Conservation (phyloP, 2,888 invertebrate species). For the Smittia aterrima region DNA sequence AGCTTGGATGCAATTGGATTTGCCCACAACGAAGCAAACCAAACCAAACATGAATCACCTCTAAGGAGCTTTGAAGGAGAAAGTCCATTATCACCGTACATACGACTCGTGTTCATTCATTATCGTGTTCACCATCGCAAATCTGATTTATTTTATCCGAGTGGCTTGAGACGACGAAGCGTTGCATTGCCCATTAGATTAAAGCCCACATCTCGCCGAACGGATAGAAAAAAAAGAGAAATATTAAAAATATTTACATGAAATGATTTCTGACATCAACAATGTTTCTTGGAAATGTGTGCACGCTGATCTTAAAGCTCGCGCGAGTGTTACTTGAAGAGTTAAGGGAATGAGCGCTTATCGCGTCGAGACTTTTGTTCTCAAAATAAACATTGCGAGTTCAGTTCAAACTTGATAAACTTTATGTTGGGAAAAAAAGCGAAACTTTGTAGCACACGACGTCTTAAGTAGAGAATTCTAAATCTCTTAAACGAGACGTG, state of each 20-base stretch:
- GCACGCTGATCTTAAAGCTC: not conserved
- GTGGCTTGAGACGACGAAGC: constrained; percentile 6
- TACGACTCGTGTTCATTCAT: constrained; percentile 15
- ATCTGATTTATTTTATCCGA: constrained; percentile 39
- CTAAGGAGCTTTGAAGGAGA: constrained; percentile 14
- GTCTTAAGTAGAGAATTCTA: no score
- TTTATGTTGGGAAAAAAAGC: not conserved
- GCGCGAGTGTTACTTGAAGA: not conserved
- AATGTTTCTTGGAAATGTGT: constrained; percentile 19
- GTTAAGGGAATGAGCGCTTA: not conserved
- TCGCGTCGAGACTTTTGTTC: constrained; percentile 9
- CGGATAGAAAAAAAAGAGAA: not conserved
- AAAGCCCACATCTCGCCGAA: constrained; percentile 19
- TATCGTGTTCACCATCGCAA: constrained; percentile 39
- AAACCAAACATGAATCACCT: constrained; percentile 18
- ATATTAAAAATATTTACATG: constrained; percentile 29
- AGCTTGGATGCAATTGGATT: not conserved
- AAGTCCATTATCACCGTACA: constrained; percentile 38
- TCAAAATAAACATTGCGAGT: not conserved
- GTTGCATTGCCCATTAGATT: constrained; percentile 33
- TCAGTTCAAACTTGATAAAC: not conserved
- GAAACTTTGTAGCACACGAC: no score
- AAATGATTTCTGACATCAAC: constrained; percentile 35
- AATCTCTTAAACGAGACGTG: no score
- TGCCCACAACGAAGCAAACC: not conserved